phyloP scores from a whole-genome alignment of 2,888 invertebrate species.

The Erannis defoliaria region DNA sequence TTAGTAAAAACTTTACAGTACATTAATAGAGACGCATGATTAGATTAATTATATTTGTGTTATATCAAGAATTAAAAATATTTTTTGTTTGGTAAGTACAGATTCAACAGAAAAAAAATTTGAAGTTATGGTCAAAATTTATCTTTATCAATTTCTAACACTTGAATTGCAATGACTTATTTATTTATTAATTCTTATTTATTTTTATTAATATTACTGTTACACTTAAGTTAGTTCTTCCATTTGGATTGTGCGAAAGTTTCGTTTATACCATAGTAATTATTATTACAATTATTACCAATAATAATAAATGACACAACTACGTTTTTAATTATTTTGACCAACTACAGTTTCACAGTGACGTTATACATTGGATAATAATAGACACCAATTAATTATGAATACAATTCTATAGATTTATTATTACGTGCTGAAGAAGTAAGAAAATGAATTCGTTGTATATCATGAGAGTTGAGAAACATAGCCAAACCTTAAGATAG shows the following conservation, averaged over 20 bases:
- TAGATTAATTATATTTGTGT: not conserved
- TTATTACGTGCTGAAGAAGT: slow-evolving; percentile 62
- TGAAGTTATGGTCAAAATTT: not conserved
- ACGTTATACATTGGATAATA: slow-evolving; percentile 58
- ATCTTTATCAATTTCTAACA: slow-evolving; percentile 26
- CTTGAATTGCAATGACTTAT: slow-evolving; percentile 46
- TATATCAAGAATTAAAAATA: not conserved
- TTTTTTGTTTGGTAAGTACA: slow-evolving; percentile 1
- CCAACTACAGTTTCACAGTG: slow-evolving; percentile 55
- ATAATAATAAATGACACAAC: slow-evolving; percentile 74
- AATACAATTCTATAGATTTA: slow-evolving; percentile 62
- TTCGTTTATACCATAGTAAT: slow-evolving; percentile 64
- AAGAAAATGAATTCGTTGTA: slow-evolving; percentile 76
- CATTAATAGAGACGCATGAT: not conserved
- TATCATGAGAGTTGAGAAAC: slow-evolving; percentile 59
- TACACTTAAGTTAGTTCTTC: slow-evolving; percentile 79
- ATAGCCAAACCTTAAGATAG: slow-evolving; percentile 54
- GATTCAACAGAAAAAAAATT: not conserved
- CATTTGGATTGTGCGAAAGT: slow-evolving; percentile 83
- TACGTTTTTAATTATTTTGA: slow-evolving; percentile 67
- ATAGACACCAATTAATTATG: slow-evolving; percentile 81
- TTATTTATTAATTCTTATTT: slow-evolving; percentile 41
- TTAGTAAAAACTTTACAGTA: slow-evolving; percentile 4
- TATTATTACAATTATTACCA: slow-evolving; percentile 59
- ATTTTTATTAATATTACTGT: slow-evolving; percentile 64